Conservation (phyloP, 2,797 vertebrate species). For the Spheniscus humboldti region DNA sequence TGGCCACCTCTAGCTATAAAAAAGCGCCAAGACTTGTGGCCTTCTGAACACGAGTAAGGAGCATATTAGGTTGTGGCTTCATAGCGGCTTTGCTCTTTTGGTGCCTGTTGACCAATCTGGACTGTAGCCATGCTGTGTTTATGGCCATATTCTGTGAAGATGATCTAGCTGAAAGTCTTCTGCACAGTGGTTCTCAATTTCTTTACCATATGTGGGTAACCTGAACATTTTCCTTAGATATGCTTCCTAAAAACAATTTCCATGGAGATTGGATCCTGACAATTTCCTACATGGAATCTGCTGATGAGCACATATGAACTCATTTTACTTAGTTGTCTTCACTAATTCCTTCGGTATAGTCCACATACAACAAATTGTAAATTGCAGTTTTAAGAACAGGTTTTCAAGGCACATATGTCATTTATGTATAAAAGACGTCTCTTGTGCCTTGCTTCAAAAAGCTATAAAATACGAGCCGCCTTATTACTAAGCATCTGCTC, state of each 20-base stretch:
- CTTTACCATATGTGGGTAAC: background rate
- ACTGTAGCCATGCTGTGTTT: background rate
- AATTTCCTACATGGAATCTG: background rate
- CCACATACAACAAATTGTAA: background rate
- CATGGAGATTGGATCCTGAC: background rate
- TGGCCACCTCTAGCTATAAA: background rate
- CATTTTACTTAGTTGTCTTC: background rate
- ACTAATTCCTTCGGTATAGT: background rate
- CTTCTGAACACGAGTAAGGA: background rate
- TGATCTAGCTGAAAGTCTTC: background rate
- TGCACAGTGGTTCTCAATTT: background rate
- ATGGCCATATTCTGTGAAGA: background rate
- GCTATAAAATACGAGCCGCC: background rate
- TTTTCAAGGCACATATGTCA: background rate
- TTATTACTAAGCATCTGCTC: background rate
- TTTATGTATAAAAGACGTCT: background rate
- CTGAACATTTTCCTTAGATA: background rate
- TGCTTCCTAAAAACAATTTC: background rate
- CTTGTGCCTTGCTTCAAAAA: background rate
- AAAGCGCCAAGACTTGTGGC: background rate
- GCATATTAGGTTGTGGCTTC: background rate
- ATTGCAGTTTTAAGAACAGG: background rate
- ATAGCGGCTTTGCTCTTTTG: background rate
- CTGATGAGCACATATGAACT: background rate
- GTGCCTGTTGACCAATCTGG: background rate